Evolutionary conservation across 2,888 invertebrate genomes (phyloP), one percentile per base, ranked within the genome.

Genomic region (Ptychoptera contaminata): DNA sequence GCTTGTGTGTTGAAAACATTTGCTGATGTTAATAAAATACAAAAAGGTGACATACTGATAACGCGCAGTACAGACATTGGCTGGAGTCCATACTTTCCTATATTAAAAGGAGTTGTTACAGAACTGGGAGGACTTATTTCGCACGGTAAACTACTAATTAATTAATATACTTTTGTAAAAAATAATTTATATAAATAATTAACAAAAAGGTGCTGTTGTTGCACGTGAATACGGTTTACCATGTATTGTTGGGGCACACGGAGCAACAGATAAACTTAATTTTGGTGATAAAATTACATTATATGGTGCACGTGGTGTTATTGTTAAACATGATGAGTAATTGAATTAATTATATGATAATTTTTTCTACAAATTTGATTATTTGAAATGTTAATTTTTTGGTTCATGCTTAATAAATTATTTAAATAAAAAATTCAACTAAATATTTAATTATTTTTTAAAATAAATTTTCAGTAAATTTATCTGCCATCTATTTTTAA

Each of bases 31-130:
- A 58, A 61, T 3, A 57, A 67, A 46, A 60, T 76, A 40, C 63
- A 70, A 54, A 59, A 65, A 50, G 82, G 82, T 1, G 87, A 88
- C 56, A 71, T 88, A 49, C 65, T 88, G 50, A 76, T 88, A 51
- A 83, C 86, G 1, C 72, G 71, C 52, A 74, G 76, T 37, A 86
- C 86, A 0, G 87, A 88, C 57, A 79, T 87, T 50, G 85, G 82
- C 2, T 88, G 87, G 87, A 79, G 81, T 2, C 85, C 86, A 0
- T 86, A 85, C 64, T 88, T 87, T 61, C 83, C 85, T 1, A 70
- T 86, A 40, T 60, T 88, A 14, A 67, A 75, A 1, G 88, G 86
- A 8, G 73, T 87, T 40, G 79, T 84, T 8, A 87, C 86, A 0
- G 87, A 88, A 61, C 68, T 85, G 1, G 87, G 87, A 1, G 87